These are phyloP conservation scores for Teleiodes luculella DNA, from an alignment of 2,888 invertebrate species.

Conservation along the genomic window DNA sequence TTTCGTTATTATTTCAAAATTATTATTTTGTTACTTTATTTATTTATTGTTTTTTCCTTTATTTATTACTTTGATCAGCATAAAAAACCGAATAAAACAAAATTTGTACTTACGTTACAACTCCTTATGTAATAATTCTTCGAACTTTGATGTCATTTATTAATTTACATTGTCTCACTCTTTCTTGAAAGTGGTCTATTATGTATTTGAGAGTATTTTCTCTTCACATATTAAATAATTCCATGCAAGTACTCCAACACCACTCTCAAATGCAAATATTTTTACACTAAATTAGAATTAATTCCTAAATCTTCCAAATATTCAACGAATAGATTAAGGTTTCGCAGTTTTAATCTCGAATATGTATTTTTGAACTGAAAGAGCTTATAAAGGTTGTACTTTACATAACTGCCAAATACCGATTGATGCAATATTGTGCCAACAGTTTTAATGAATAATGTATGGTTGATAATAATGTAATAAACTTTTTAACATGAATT, in stretches of 20 bases:
- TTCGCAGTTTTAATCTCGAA: neutral
- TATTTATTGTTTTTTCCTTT: too few species aligned
- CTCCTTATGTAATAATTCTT: too few species aligned
- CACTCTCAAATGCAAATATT: neutral
- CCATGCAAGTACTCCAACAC: neutral
- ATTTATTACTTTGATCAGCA: too few species aligned
- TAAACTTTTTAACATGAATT: constrained; percentile 66
- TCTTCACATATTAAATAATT: neutral
- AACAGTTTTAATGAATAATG: constrained; percentile 42
- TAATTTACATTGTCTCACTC: too few species aligned
- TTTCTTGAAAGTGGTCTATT: too few species aligned
- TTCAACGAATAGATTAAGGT: constrained; percentile 3
- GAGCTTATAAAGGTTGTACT: constrained; percentile 8
- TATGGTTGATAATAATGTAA: constrained; percentile 68
- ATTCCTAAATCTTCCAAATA: constrained; percentile 1
- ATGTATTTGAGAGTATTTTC: neutral
- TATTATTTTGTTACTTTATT: too few species aligned
- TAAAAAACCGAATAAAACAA: too few species aligned
- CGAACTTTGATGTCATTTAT: too few species aligned
- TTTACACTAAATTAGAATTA: too few species aligned
- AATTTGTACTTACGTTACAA: too few species aligned
- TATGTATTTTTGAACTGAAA: neutral
- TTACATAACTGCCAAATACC: constrained; percentile 36
- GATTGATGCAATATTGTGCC: constrained; percentile 61
- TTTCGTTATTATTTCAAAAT: too few species aligned